A percentile compares a stretch with the other conserved stretches of the same genome.
These are phyloP conservation scores for Parotocinclus haroldoi DNA, from an alignment of 2,797 vertebrate genomes.

Conservation along the genomic window DNA sequence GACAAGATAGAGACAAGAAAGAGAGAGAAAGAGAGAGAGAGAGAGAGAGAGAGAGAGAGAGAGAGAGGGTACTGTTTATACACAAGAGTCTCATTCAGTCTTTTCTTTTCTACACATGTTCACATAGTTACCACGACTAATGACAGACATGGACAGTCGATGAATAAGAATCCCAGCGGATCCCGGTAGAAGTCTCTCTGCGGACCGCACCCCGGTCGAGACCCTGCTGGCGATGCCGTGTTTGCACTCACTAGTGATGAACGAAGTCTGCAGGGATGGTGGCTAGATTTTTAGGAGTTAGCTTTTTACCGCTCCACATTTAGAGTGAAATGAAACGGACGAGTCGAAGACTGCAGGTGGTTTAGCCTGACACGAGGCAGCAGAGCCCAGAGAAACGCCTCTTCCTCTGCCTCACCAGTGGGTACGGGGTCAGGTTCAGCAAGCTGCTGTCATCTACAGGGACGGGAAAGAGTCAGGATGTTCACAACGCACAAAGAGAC, in stretches of 20 bases:
- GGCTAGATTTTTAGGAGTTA: constrained; percentile 15
- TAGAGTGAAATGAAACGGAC: constrained; percentile 29
- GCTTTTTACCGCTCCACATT: constrained; percentile 30
- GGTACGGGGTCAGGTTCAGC: constrained; percentile 90
- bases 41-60: constrained; percentile 20
- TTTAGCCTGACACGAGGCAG: constrained; percentile 92
- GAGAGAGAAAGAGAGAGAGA: too few species aligned
- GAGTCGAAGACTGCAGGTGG: constrained; percentile 27
- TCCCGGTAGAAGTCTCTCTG: constrained; percentile 14
- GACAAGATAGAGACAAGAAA: not conserved
- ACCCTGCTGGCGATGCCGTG: not conserved
- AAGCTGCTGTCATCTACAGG: constrained; percentile 92
- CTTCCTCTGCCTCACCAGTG: constrained; percentile 88
- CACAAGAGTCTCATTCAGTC: constrained; percentile 49
- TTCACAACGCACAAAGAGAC: not conserved
- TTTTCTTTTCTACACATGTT: constrained; percentile 38
- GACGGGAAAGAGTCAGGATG: constrained; percentile 1
- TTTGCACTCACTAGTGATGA: constrained; percentile 27
- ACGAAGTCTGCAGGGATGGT: constrained; percentile 25
- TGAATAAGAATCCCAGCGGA: not conserved
- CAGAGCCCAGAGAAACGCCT: constrained; percentile 93
- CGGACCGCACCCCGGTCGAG: not conserved
- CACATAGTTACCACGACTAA: constrained; percentile 45
- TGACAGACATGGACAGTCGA: constrained; percentile 40
- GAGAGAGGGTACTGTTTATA: constrained; percentile 44